Evolutionary conservation across 2,113 vertebrate species (phyloP), one percentile per base, ranked within the genome.

Genomic region (Hippocampus comes): DNA sequence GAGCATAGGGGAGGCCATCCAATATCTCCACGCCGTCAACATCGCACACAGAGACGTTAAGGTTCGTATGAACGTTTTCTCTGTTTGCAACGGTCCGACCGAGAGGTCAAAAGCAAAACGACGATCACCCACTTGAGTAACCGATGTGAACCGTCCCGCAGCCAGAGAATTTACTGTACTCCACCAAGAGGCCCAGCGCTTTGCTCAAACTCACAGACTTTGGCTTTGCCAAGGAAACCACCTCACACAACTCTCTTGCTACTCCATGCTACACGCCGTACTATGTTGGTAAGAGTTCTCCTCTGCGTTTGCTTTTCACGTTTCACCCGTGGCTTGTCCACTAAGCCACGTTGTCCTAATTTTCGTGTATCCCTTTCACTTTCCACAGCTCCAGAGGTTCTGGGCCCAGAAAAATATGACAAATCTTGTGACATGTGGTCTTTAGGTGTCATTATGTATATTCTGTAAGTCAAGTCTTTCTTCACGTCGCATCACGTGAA

Each of bases 361-460:
- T 17, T 30, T 46, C 34, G 23, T 61, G 68, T 10, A n/a, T 55
- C 67, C 8, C 15, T 63, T 64, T 0, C n/a, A 87, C 53, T 82
- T 9, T 81, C 81, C 89, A 67, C 86, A 98, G 97, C 97, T 82
- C 97, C 97, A 0, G 97, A 99, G 84, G 96, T 99, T 74, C 92
- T 99, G 76, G 97, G 97, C 43, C 97, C 97, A 0, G 97, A 98
- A 89, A 99, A 99, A 81, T 99, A 99, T 10, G 97, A 99, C 91
- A 99, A 99, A 85, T 99, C 97, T 68, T 99, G 97, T 78, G 97
- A 99, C 90, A 99, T 99, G 97, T 99, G 97, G 97, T 99, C 97
- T 21, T 88, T 99, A 38, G 97, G 97, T 0, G 97, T 99, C 93
- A 99, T 99, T 90, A 99, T 99, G 97, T 99, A 99, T 77, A 99